Conservation (phyloP, 2,113 vertebrate species). For the Patagioenas fasciata region DNA sequence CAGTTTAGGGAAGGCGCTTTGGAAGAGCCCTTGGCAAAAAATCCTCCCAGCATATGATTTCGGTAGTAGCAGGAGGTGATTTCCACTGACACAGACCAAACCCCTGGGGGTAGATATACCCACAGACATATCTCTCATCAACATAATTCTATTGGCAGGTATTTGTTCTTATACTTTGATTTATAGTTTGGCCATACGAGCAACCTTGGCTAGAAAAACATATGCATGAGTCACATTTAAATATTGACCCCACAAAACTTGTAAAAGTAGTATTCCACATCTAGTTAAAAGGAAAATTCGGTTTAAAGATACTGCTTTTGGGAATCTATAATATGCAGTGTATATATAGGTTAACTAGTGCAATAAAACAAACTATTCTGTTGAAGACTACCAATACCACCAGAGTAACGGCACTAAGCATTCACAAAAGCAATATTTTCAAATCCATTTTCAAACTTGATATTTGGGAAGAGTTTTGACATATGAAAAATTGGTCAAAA, state of each 20-base stretch:
- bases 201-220: background rate
- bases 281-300: background rate
- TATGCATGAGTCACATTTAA: background rate
- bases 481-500: background rate
- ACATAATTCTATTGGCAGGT: background rate
- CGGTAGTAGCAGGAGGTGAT: background rate
- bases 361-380: too few species aligned
- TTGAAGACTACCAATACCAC: background rate
- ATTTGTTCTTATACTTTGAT: background rate
- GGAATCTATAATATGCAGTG: background rate
- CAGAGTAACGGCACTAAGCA: background rate
- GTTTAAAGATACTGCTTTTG: background rate
- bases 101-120: background rate
- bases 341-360: background rate
- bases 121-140: background rate
- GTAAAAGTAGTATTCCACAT: background rate
- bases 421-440: background rate
- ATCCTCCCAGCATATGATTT: background rate
- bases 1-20: background rate
- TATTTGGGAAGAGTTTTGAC: background rate
- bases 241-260: background rate
- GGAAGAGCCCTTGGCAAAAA: background rate
- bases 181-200: background rate
- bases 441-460: background rate
- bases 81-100: background rate